These are phyloP conservation scores for Rutpela maculata DNA, from an alignment of 2,888 invertebrate genomes.

Conservation along the genomic window DNA sequence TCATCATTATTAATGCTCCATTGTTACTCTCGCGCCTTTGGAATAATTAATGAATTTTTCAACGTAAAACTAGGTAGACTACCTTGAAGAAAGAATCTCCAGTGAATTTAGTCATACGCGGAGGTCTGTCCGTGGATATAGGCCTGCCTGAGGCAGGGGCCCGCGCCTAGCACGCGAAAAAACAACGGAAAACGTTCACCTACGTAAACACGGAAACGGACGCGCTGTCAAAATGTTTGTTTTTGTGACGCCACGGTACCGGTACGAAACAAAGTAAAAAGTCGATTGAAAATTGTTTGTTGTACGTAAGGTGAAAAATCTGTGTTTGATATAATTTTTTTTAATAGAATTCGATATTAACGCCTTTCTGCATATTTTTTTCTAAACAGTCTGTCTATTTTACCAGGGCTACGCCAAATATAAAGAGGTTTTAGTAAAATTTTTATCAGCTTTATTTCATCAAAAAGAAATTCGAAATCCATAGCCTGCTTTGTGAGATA, in stretches of 20 bases:
- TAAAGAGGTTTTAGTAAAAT: no score
- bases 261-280: no score
- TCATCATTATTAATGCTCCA: conserved; percentile 52
- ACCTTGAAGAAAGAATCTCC: conserved; percentile 45
- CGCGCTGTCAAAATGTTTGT: conserved; percentile 1
- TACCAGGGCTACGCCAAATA: no score
- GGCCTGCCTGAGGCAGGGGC: conserved; percentile 29
- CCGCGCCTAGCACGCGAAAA: conserved; percentile 25
- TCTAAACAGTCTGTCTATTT: no score
- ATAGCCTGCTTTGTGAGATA: no score
- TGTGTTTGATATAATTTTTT: no score
- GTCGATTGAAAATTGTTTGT: no score
- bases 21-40: conserved; percentile 52
- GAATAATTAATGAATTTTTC: conserved; percentile 54
- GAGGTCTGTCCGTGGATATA: conserved; percentile 24
- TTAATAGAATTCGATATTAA: no score
- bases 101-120: conserved; percentile 27
- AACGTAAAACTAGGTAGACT: conserved; percentile 40
- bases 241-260: background rate
- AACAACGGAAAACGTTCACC: conserved; percentile 4
- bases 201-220: conserved; percentile 18
- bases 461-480: no score
- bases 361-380: no score
- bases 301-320: no score
- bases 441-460: no score